Conservation (phyloP, 2,888 invertebrate genomes). For the Heliconius aoede region DNA sequence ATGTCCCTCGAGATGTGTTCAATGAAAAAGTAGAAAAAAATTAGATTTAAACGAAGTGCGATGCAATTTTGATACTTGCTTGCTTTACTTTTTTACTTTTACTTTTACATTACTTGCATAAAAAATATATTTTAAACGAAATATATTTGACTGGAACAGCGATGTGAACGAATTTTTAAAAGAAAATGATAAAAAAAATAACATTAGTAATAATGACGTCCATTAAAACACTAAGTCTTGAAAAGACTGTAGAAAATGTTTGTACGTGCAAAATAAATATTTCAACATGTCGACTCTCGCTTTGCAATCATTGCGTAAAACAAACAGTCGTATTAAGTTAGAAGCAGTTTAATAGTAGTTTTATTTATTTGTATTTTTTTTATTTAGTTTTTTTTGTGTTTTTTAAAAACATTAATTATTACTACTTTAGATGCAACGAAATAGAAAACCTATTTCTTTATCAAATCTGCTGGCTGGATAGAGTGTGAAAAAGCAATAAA, state of each 20-base stretch:
- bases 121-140: too few relatives aligned
- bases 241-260: not conserved
- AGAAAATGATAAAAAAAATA: not conserved
- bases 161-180: too few relatives aligned
- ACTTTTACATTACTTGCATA: not conserved
- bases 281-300: not conserved
- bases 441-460: too few relatives aligned
- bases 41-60: conserved; percentile 72
- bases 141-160: too few relatives aligned
- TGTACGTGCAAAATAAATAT: not conserved
- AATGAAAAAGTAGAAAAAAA: conserved; percentile 81
- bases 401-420: too few relatives aligned
- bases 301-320: not conserved
- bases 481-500: not conserved
- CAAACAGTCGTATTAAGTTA: not conserved
- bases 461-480: not conserved
- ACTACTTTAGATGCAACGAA: too few relatives aligned
- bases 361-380: too few relatives aligned
- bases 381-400: too few relatives aligned
- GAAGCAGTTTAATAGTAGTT: not conserved
- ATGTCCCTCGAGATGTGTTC: conserved; percentile 66
- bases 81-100: not conserved
- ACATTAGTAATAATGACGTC: not conserved
- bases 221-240: not conserved
- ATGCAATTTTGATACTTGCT: conserved; percentile 61